Base-by-base conservation (phyloP, 2,888 invertebrate species). In the Lamellibrachia satsuma region DNA sequence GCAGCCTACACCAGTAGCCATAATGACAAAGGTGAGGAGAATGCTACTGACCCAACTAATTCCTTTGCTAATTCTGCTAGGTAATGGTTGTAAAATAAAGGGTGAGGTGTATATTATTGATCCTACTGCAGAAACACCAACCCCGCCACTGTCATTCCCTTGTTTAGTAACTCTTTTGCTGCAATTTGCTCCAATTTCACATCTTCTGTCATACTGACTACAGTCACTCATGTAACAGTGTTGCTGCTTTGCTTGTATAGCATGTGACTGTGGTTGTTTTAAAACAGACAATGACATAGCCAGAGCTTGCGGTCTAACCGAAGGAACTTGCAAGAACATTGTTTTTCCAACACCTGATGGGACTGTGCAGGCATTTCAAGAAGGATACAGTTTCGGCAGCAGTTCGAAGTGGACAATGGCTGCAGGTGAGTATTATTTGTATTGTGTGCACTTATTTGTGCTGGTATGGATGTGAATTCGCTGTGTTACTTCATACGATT, bases 271-370 rank as follows among this genome's bases (percentile, higher is more conserved):
- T 22, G 3, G 22, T 75, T 75, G 22, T 75, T 75, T 75, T 75
- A 22, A 2, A 2, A 75, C 75, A 75, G 75, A n/a, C 75, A 22
- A 22, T 75, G 22, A 75, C 75, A 75, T 75, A 22, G 75, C n/a
- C 75, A 15, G 22, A 75, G 75, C 75, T n/a, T 75, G 75, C 75
- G 75, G 22, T 4, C 75, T 75, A 22, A 7, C n/a, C 75, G 7
- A 75, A 6, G 75, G 75, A 75, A 75, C 75, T 75, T 75, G 75
- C 75, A 75, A n/a, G 75, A 75, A 75, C 75, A 75, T 75, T 75
- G 75, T 75, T 22, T 75, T 75, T n/a, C 75, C 75, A 22, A 75
- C 75, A 15, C 75, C 75, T 75, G 22, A 11, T 75, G 75, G 75
- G 2, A 75, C 0, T 22, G 75, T 75, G 22, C 75, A 22, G 0